Evolutionary conservation across 1,140 invertebrate species (phyloP), one percentile per base, ranked within the genome.

Genomic region (Drosophila lacertosa): DNA sequence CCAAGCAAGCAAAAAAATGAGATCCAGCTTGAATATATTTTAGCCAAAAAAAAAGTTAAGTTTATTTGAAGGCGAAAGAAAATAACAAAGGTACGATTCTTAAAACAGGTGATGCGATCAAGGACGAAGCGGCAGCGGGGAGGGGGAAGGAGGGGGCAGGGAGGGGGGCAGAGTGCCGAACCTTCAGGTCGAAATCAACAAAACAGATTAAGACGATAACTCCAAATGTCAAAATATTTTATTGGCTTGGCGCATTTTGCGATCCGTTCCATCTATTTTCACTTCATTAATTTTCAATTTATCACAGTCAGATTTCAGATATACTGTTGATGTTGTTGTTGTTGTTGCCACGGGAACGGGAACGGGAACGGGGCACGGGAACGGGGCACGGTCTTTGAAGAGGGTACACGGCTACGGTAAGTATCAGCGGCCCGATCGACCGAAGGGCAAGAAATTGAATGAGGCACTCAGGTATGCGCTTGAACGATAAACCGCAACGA

Each of bases 281-380:
- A 90, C 89, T 90, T 90, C 89, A 90, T 90, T 90, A 90, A 90
- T 90, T 90, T 90, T 90, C 89, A 90, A 90, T 90, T 90, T 90
- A 90, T 90, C 89, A 90, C 89, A 90, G 86, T 88, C 89, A 88
- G 89, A 90, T 90, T 90, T 84, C 51, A 83, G 89, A 90, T 90
- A 90, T 90, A 90, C 74, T 51, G 62, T 51, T 60, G 35, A 32
- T 22, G 22, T 20, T 37, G 24, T 53, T 50, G 40, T 57, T 15
- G 29, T n/a, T n/a, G n/a, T n/a, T n/a, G n/a, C n/a, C n/a, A n/a
- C 42, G 24, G 40, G 37, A 62, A 44, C 40, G 42, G 63, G 32
- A 18, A 59, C 39, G n/a, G n/a, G n/a, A n/a, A n/a, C n/a, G 40
- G 24, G 40, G 37, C 66, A 44, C 40, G 42, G 63, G 32, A 18